Evolutionary conservation across 1,140 invertebrate species (phyloP).

Genomic region (Ceratosolen solmsi): DNA sequence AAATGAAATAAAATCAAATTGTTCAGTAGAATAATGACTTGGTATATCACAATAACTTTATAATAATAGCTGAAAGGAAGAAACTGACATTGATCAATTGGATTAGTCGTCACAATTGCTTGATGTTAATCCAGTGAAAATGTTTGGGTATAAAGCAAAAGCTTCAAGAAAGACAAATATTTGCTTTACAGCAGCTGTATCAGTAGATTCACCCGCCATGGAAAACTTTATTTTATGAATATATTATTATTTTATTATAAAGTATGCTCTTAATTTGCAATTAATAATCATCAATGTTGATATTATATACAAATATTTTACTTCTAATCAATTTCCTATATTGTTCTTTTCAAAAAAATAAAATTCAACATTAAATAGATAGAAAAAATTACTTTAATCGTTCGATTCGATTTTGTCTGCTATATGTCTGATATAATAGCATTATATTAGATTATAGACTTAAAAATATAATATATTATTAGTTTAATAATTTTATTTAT

Average conservation of each 20-base stretch:
- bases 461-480: no score
- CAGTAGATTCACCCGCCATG: not conserved
- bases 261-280: not conserved
- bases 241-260: not conserved
- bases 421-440: no score
- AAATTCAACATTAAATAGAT: no score
- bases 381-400: no score
- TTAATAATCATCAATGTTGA: no score
- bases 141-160: not conserved
- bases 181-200: not conserved
- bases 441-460: no score
- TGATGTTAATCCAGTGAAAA: not conserved
- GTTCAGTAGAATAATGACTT: not conserved
- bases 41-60: not conserved
- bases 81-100: constrained; percentile 18
- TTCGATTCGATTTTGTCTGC: no score
- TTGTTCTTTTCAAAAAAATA: no score
- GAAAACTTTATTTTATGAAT: not conserved
- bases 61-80: not conserved
- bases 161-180: not conserved
- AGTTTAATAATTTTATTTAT: no score
- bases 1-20: not conserved
- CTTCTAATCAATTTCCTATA: no score
- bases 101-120: not conserved
- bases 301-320: no score